A percentile compares a stretch with the other conserved stretches of the same genome.
These are phyloP conservation scores for Bugulina stolonifera DNA, from an alignment of 2,888 invertebrate genomes.

Conservation along the genomic window DNA sequence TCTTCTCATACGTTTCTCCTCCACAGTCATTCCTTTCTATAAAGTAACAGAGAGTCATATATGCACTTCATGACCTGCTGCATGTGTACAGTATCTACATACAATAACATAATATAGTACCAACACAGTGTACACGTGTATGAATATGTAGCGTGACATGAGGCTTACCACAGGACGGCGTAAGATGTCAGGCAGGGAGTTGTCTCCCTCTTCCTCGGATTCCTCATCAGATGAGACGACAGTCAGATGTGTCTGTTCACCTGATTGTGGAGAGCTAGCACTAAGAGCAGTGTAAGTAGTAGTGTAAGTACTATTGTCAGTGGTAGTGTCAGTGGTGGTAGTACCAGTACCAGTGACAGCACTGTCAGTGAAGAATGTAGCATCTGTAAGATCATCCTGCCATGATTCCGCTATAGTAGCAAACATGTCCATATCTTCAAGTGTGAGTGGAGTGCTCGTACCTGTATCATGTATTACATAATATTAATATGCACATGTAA, in stretches of 20 bases:
- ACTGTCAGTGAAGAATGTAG: neutral
- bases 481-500: too few relatives aligned
- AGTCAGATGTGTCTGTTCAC: neutral
- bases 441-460: neutral
- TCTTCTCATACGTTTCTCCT: conserved; percentile 2
- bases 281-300: neutral
- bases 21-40: conserved; percentile 10
- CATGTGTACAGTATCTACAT: too few relatives aligned
- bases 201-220: neutral
- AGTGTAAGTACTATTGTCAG: neutral
- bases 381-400: neutral
- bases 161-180: conserved; percentile 10
- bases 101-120: too few relatives aligned
- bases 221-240: neutral
- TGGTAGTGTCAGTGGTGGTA: neutral
- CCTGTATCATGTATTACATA: too few relatives aligned
- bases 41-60: neutral
- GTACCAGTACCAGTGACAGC: neutral
- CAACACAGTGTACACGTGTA: too few relatives aligned
- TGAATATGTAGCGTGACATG: too few relatives aligned
- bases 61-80: neutral
- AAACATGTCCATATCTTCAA: neutral
- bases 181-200: neutral
- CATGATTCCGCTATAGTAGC: neutral
- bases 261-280: neutral